Evolutionary conservation across 2,888 invertebrate species (phyloP), one percentile per base, ranked within the genome.

Genomic region (Pammene fasciana): DNA sequence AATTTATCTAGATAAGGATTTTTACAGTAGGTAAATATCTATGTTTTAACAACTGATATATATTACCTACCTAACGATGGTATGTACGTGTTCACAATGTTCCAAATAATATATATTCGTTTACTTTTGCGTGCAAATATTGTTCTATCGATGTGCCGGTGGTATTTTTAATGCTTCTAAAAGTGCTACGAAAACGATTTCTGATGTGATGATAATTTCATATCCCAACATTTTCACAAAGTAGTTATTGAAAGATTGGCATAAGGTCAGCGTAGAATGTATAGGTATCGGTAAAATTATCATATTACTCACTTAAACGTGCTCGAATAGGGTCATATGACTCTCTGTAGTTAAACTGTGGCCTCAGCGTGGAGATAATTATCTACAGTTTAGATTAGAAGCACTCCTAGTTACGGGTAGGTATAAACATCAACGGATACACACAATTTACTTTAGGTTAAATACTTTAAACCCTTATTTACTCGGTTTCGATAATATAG

Each of bases 331-430:
- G n/a, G 14, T n/a, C 5, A 36, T 50, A 48, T 62, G 62, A 62
- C 62, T 50, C 18, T 38, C 38, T 26, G 38, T 16, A 61, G 38
- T 46, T 48, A 60, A 61, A 18, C 16, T 41, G 8, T 50, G 50
- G 50, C 61, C 50, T 41, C 18, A 41, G 38, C 61, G 41, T 45
- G 43, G 16, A 61, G 50, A 41, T 50, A 61, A 61, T 61, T 62
- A 9, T 9, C 34, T 14, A n/a, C 34, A 13, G 5, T 26, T 16
- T 18, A 26, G 34, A 16, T 16, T 18, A 26, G 34, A 16, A 13
- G n/a, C 54, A n/a, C 34, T 54, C 54, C 34, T 36, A 34, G 26
- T 10, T 55, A 14, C n/a, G 38, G 6, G 38, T 7, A 4, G 48
- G 11, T 14, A 7, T 45, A 59, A 43, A 43, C 16, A 26, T 56